Evolutionary conservation across 2,888 invertebrate species (phyloP), one percentile per base, ranked within the genome.

Genomic region (Drosophila atripex): DNA sequence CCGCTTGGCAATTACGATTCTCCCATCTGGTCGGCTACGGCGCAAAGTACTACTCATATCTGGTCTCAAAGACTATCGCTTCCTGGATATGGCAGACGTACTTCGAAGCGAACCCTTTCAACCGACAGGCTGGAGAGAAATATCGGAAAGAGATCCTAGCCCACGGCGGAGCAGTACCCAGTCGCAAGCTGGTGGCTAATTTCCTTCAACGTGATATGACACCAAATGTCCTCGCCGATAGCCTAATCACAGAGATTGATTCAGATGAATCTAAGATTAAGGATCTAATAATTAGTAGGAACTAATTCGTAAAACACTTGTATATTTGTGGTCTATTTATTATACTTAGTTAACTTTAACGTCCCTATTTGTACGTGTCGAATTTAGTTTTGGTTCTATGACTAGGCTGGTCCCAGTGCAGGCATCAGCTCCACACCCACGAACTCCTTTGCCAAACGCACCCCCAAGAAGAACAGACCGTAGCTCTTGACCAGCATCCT

Each of bases 1-100:
- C 99, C 94, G 97, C 98, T 1, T 99, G 98, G 98, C 98, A 99
- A 89, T 93, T 97, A 83, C 93, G 99, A 64, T 99, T 99, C 92
- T 96, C 97, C 71, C 99, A 99, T 92, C 93, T 99, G 57, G 97
- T 99, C 4, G 98, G 99, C 1, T 99, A 99, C 92, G 99, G 99
- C 39, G 99, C 99, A 0, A 99, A 98, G 92, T 99, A 99, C 92
- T 99, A 99, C 91, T 96, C 99, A 0, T 99, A 99, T 92, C 93
- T 99, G 73, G 96, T 99, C 88, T 99, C 99, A 0, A 94, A 97
- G 86, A 97, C 98, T 8, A 94, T 98, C 52, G 98, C 99, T 0
- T 96, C 97, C 60, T 95, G 95, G 93, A 97, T 98, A 73, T 99
- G 99, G 99, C 95, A 96, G 89, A 94, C 94, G 18, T 95, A 96